A percentile compares a stretch with the other conserved stretches of the same genome.
These are phyloP conservation scores for Thalassoma bifasciatum DNA, from an alignment of 2,113 vertebrate genomes.

Conservation along the genomic window DNA sequence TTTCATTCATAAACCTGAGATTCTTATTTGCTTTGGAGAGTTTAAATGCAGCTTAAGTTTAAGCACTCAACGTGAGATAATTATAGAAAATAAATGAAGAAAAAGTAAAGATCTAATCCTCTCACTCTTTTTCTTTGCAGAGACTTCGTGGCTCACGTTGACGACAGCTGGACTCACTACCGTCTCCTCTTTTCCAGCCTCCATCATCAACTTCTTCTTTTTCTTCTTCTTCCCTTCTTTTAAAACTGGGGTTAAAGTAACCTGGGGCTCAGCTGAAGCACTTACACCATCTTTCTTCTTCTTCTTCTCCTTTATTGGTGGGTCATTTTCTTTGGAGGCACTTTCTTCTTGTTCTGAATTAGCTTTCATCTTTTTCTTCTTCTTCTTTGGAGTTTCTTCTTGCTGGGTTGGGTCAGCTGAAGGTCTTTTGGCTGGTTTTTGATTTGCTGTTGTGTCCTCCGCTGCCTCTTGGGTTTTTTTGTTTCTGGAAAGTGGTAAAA, in stretches of 20 bases:
- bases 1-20: no score
- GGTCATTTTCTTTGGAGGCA: conserved; percentile 60
- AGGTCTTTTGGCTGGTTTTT: conserved; percentile 28
- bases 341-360: conserved; percentile 32
- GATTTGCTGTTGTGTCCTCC: background rate
- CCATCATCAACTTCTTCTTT: conserved; percentile 18
- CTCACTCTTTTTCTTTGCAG: conserved; percentile 64
- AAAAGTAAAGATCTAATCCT: background rate
- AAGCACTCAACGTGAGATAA: no score
- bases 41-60: background rate
- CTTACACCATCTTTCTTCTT: background rate
- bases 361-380: conserved; percentile 40
- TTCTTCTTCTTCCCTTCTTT: conserved; percentile 46
- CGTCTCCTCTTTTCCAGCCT: background rate
- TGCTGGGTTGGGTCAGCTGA: background rate
- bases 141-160: background rate
- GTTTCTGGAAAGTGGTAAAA: conserved; percentile 21
- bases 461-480: background rate
- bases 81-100: background rate
- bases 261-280: background rate
- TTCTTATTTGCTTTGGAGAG: background rate
- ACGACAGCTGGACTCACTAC: background rate
- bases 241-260: background rate
- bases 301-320: conserved; percentile 27
- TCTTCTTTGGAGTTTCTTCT: conserved; percentile 43